These are phyloP conservation scores for Mercenaria mercenaria DNA, from an alignment of 1,140 invertebrate genomes.

Conservation along the genomic window DNA sequence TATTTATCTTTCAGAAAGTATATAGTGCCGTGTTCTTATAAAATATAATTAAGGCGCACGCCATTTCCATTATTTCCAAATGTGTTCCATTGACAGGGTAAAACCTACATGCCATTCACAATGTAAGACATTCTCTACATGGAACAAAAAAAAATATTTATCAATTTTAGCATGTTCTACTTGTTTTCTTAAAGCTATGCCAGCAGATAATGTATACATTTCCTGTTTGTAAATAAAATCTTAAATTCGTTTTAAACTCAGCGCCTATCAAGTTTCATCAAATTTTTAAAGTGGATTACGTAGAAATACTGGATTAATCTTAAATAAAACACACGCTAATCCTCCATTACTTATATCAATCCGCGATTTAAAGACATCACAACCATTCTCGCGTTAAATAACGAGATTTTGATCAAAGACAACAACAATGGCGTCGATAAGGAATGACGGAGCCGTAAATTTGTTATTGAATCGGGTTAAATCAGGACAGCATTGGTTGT, in stretches of 20 bases:
- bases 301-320: constrained; percentile 3
- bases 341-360: constrained; percentile 42
- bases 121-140: too few relatives aligned
- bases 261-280: background rate
- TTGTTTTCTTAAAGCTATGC: background rate
- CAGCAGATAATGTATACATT: background rate
- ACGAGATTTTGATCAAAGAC: constrained; percentile 62
- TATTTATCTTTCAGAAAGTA: too few relatives aligned
- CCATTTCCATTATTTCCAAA: too few relatives aligned
- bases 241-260: background rate
- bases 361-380: constrained; percentile 28
- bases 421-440: constrained; percentile 50
- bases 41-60: too few relatives aligned
- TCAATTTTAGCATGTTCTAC: too few relatives aligned
- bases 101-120: too few relatives aligned
- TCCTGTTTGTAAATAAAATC: background rate
- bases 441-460: constrained; percentile 17
- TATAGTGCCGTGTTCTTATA: too few relatives aligned
- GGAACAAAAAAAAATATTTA: too few relatives aligned
- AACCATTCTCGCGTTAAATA: constrained; percentile 40
- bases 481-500: constrained; percentile 39
- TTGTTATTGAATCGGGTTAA: constrained; percentile 48
- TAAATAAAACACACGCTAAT: constrained; percentile 15
- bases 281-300: background rate
- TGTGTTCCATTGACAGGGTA: too few relatives aligned